These are phyloP conservation scores for Recurvirostra avosetta DNA, from an alignment of 2,113 vertebrate species.

Conservation along the genomic window DNA sequence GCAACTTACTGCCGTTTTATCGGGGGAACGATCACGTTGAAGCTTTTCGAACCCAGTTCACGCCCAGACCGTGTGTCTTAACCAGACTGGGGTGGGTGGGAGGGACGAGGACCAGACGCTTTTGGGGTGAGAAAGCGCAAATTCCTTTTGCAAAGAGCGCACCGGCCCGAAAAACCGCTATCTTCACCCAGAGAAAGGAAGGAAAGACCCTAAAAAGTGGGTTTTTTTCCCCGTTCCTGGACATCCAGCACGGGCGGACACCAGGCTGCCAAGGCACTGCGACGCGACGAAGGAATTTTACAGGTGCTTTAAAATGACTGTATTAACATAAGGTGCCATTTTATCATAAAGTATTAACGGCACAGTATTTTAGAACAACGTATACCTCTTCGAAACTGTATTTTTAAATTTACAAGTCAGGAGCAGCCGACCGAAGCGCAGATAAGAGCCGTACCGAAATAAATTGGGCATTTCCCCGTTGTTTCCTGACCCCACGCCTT, in stretches of 20 bases:
- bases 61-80: neutral
- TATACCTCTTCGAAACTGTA: neutral
- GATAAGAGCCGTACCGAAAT: neutral
- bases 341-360: neutral
- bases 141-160: neutral
- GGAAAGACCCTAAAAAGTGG: neutral
- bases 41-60: neutral
- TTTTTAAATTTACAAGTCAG: neutral
- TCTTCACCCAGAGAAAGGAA: neutral
- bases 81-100: neutral
- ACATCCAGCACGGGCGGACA: neutral
- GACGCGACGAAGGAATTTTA: neutral
- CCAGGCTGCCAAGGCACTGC: neutral
- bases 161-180: neutral
- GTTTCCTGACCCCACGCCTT: neutral
- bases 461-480: neutral
- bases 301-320: neutral
- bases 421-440: neutral
- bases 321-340: neutral
- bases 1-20: neutral
- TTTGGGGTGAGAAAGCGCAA: neutral
- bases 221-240: neutral
- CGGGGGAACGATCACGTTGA: accelerated
- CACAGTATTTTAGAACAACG: neutral
- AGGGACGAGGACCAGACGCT: neutral